phyloP scores from a whole-genome alignment of 1,140 invertebrate species.

The Rhyzopertha dominica region DNA sequence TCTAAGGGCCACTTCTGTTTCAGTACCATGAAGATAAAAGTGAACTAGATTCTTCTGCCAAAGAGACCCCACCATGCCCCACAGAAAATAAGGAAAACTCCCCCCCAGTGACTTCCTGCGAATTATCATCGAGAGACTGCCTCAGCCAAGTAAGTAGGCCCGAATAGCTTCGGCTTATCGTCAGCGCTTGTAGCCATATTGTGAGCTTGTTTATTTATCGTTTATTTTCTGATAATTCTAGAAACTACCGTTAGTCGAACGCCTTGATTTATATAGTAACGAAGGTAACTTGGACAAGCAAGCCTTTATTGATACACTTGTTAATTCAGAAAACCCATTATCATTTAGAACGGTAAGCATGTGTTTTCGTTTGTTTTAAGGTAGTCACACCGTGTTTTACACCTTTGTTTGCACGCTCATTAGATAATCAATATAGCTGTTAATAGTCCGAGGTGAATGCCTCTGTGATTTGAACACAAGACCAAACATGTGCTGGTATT shows the following conservation, averaged over 20 bases:
- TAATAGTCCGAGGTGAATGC: too few relatives aligned
- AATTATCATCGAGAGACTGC: background rate
- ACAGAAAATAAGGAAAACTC: conserved; percentile 14
- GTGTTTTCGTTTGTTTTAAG: too few relatives aligned
- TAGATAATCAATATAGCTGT: too few relatives aligned
- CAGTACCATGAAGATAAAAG: too few relatives aligned
- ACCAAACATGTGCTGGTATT: too few relatives aligned
- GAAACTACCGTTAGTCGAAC: conserved; percentile 31
- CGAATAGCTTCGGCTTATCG: too few relatives aligned
- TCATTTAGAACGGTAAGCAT: conserved; percentile 39
- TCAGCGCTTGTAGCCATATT: background rate
- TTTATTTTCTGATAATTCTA: conserved; percentile 21
- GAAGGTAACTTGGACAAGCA: conserved; percentile 35
- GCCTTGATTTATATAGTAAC: conserved; percentile 37
- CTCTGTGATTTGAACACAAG: too few relatives aligned
- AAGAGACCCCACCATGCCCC: too few relatives aligned
- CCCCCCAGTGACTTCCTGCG: conserved; percentile 1
- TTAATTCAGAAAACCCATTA: conserved; percentile 31
- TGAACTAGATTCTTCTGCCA: too few relatives aligned
- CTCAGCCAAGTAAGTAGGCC: conserved; percentile 12
- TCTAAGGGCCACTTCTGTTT: too few relatives aligned
- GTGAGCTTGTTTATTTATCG: background rate
- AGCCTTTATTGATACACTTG: conserved; percentile 32
- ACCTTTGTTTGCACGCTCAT: too few relatives aligned
- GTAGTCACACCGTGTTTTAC: too few relatives aligned